Conservation (phyloP, 2,797 vertebrate genomes). For the Gymnocypris eckloni region DNA sequence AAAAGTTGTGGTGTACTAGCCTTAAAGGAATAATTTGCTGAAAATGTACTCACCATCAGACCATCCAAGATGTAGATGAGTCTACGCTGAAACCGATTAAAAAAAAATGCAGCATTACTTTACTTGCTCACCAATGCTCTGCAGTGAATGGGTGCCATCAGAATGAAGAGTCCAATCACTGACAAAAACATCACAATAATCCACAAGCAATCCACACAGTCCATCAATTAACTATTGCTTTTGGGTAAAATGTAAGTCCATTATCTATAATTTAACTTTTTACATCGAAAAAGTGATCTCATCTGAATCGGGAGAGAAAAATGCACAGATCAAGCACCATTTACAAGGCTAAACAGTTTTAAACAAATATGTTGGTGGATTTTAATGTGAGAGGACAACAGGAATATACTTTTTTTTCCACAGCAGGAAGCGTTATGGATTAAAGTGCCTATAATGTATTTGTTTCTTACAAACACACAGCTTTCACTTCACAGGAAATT, state of each 20-base stretch:
- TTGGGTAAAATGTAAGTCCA: neutral
- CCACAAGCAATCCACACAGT: neutral
- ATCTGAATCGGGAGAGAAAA: neutral
- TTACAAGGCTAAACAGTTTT: neutral
- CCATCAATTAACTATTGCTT: neutral
- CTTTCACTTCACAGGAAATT: neutral
- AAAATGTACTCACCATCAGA: neutral
- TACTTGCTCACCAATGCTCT: neutral
- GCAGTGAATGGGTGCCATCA: neutral
- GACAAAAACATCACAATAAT: neutral
- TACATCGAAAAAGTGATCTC: neutral
- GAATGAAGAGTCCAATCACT: neutral
- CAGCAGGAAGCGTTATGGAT: neutral
- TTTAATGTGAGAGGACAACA: neutral
- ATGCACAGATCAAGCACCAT: neutral
- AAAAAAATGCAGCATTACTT: neutral
- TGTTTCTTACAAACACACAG: neutral
- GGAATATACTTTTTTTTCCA: neutral
- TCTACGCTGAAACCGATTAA: neutral
- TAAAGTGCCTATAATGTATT: neutral
- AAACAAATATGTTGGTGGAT: neutral
- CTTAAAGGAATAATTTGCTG: neutral
- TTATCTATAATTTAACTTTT: neutral
- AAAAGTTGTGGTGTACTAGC: neutral
- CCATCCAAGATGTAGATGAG: neutral